Percentiles rank a stretch among this genome's conserved stretches.
Conservation (phyloP, 2,888 invertebrate genomes). For the Petrolisthes manimaculis region DNA sequence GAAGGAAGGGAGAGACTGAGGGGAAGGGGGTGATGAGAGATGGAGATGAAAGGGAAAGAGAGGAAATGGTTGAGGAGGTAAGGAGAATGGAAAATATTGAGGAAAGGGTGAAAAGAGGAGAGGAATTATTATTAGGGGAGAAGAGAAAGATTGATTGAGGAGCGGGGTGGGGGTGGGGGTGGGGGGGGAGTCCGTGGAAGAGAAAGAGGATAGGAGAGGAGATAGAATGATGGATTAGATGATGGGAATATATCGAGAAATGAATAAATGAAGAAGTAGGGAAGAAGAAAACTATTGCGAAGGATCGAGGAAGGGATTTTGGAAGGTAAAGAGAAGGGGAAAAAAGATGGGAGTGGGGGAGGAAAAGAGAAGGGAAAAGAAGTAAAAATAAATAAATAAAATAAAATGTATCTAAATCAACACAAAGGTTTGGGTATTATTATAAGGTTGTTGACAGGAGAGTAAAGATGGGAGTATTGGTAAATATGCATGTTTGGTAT, state of each 20-base stretch:
- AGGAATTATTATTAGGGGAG: not conserved
- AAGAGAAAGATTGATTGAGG: not conserved
- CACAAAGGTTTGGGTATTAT: too few relatives aligned
- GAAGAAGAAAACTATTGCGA: not conserved
- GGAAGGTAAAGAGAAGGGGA: not conserved
- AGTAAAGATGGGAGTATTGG: too few relatives aligned
- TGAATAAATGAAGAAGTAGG: not conserved
- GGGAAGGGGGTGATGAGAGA: not conserved
- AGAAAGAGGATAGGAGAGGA: not conserved
- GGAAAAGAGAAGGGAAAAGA: not conserved
- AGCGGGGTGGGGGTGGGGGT: not conserved
- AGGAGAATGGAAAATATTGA: not conserved
- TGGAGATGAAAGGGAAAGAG: not conserved
- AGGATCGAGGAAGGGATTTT: not conserved
- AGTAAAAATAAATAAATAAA: not conserved
- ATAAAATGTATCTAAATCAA: not conserved
- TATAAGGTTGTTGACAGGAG: not conserved
- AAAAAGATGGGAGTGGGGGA: not conserved
- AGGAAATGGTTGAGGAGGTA: not conserved
- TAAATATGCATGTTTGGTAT: too few relatives aligned
- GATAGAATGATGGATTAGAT: not conserved
- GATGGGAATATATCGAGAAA: not conserved
- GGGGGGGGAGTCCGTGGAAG: not conserved
- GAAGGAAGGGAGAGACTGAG: not conserved
- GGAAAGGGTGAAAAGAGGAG: not conserved